phyloP scores from a whole-genome alignment of 2,888 invertebrate genomes.

The Lasiommata megera region DNA sequence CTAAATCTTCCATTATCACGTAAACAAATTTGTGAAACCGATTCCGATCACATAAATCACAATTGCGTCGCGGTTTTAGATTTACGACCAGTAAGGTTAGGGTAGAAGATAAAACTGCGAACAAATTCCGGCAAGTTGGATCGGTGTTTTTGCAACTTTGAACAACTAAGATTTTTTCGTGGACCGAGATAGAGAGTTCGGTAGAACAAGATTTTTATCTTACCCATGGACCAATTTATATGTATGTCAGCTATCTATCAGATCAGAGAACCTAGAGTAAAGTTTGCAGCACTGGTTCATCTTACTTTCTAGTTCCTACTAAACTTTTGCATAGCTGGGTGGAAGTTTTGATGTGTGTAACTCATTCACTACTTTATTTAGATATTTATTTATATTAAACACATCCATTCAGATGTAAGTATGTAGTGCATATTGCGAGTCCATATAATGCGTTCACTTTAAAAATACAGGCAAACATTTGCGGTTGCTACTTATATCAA shows the following conservation, averaged over 20 bases:
- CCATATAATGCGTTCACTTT: no score
- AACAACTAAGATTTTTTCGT: slow-evolving; percentile 19
- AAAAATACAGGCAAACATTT: no score
- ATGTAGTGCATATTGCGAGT: no score
- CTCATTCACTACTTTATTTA: no score
- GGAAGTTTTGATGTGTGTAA: no score
- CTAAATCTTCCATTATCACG: not conserved
- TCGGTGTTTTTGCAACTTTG: slow-evolving; percentile 20
- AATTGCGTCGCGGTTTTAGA: slow-evolving; percentile 18
- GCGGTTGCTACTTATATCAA: no score
- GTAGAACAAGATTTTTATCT: not conserved
- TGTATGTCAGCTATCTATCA: not conserved
- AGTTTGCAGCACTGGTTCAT: no score
- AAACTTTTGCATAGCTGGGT: no score
- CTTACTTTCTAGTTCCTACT: no score
- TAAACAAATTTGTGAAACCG: slow-evolving; percentile 1
- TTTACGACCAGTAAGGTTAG: slow-evolving; percentile 32
- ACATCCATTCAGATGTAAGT: no score
- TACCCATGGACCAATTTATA: not conserved
- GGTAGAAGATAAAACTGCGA: slow-evolving; percentile 26
- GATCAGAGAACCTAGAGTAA: no score
- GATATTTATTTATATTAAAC: no score
- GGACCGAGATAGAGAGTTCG: not conserved
- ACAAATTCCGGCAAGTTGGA: slow-evolving; percentile 27
- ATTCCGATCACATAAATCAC: slow-evolving; percentile 4